These are phyloP conservation scores for Clivina fossor DNA, from an alignment of 2,888 invertebrate genomes.

Conservation along the genomic window DNA sequence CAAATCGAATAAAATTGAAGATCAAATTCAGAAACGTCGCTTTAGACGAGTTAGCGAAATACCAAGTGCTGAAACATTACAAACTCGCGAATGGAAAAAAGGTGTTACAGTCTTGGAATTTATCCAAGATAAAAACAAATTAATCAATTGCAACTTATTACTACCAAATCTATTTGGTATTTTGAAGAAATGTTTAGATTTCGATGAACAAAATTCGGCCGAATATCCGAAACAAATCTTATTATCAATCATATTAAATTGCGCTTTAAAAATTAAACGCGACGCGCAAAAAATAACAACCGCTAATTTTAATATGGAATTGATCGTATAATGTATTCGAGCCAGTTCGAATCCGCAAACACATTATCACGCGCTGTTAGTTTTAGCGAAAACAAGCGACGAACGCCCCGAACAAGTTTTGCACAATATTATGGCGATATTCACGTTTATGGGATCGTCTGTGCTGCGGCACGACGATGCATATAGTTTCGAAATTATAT, in stretches of 20 bases:
- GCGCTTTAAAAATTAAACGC: slow-evolving; percentile 62
- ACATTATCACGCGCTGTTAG: slow-evolving; percentile 87
- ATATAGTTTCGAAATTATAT: slow-evolving; percentile 92
- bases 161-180: slow-evolving; percentile 78
- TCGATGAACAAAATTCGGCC: slow-evolving; percentile 77
- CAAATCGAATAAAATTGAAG: slow-evolving; percentile 53
- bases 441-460: slow-evolving; percentile 96
- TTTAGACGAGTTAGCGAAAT: slow-evolving; percentile 54
- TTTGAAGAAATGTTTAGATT: slow-evolving; percentile 74
- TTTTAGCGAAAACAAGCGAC: slow-evolving; percentile 77
- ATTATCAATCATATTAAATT: slow-evolving; percentile 74
- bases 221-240: slow-evolving; percentile 90
- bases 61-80: slow-evolving; percentile 63
- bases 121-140: slow-evolving; percentile 81
- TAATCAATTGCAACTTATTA: slow-evolving; percentile 65
- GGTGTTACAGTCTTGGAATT: slow-evolving; percentile 81
- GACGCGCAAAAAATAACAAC: slow-evolving; percentile 57
- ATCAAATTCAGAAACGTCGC: slow-evolving; percentile 50
- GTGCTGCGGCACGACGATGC: slow-evolving; percentile 91
- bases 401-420: slow-evolving; percentile 82
- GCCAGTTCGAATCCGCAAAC: slow-evolving; percentile 93
- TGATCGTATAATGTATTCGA: slow-evolving; percentile 85
- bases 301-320: slow-evolving; percentile 65
- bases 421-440: slow-evolving; percentile 93
- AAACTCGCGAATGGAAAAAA: slow-evolving; percentile 72